phyloP scores from a whole-genome alignment of 2,113 vertebrate species.

The Cephalopterus ornatus region DNA sequence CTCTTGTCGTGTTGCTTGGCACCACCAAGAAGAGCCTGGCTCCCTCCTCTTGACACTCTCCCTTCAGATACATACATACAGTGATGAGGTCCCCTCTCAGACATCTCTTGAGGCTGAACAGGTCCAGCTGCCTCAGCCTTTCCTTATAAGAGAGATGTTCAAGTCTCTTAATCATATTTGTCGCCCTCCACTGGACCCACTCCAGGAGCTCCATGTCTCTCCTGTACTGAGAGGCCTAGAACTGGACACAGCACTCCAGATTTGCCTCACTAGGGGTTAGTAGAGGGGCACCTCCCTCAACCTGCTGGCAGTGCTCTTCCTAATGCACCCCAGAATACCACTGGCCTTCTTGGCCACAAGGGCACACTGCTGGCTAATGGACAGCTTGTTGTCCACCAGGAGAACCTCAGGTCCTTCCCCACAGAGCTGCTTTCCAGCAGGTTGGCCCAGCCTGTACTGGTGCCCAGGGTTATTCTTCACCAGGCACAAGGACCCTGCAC shows the following conservation, averaged over 20 bases:
- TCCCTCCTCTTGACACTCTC: neutral
- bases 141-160: neutral
- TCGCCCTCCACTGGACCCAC: rapidly evolving
- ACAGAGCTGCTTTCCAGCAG: neutral
- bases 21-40: neutral
- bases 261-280: neutral
- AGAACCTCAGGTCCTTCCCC: neutral
- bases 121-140: neutral
- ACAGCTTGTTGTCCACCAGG: neutral
- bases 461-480: neutral
- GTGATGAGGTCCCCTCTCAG: too few species aligned
- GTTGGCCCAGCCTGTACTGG: neutral
- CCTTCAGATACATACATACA: neutral
- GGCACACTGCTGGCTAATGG: neutral
- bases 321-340: neutral
- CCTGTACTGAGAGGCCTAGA: neutral
- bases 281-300: rapidly evolving
- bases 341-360: too few species aligned
- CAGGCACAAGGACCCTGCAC: neutral
- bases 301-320: neutral
- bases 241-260: neutral
- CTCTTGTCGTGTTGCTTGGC: neutral
- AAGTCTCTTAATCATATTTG: neutral
- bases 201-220: neutral
- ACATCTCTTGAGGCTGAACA: neutral